A percentile compares a stretch with the other conserved stretches of the same genome.
These are phyloP conservation scores for Micrasema longulum DNA, from an alignment of 1,140 invertebrate genomes.

Conservation along the genomic window DNA sequence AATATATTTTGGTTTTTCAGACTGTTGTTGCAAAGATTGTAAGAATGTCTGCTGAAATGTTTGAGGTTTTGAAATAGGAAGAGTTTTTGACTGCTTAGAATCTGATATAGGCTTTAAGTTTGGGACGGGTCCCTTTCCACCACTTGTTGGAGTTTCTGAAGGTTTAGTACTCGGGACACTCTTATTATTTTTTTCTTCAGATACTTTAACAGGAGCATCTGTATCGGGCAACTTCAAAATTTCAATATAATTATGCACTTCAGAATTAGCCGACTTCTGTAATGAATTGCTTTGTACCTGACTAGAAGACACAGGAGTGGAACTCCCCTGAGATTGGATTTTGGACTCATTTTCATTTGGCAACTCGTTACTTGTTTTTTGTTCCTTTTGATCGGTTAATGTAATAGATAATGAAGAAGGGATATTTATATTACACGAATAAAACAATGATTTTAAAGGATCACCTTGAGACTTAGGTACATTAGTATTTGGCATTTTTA, in stretches of 20 bases:
- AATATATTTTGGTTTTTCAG: slow-evolving; percentile 63
- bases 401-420: slow-evolving; percentile 72
- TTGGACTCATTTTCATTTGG: slow-evolving; percentile 55
- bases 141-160: slow-evolving; percentile 54
- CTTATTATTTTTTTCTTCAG: slow-evolving; percentile 56
- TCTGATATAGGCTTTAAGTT: slow-evolving; percentile 67
- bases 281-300: slow-evolving; percentile 27
- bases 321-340: slow-evolving; percentile 32
- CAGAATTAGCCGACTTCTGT: slow-evolving; percentile 61
- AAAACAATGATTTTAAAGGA: slow-evolving; percentile 69
- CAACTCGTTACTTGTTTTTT: slow-evolving; percentile 43
- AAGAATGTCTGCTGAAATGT: slow-evolving; percentile 69
- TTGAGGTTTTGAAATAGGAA: slow-evolving; percentile 60
- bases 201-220: slow-evolving; percentile 58
- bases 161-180: slow-evolving; percentile 54
- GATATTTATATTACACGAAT: slow-evolving; percentile 72
- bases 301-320: slow-evolving; percentile 19
- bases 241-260: slow-evolving; percentile 72
- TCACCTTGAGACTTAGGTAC: slow-evolving; percentile 60
- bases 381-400: slow-evolving; percentile 68
- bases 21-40: slow-evolving; percentile 62
- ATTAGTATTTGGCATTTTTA: slow-evolving; percentile 34
- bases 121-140: slow-evolving; percentile 66
- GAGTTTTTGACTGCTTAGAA: slow-evolving; percentile 62
- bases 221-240: slow-evolving; percentile 70